Evolutionary conservation across 2,797 vertebrate genomes (phyloP).

Genomic region (Peromyscus aztecus): DNA sequence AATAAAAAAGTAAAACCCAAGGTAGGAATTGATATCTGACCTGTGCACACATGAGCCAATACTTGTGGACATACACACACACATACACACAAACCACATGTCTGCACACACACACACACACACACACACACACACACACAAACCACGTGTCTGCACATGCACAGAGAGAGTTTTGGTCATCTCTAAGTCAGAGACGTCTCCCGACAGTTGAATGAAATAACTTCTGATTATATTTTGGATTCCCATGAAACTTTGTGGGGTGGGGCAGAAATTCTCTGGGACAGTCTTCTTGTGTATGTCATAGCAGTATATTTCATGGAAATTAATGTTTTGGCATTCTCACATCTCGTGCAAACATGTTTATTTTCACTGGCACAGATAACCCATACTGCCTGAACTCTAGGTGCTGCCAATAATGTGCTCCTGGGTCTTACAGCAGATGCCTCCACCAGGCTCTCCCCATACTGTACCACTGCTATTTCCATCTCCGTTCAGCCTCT

Average conservation of each 20-base stretch:
- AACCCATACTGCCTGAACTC: background rate
- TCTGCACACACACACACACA: background rate
- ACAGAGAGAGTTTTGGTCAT: background rate
- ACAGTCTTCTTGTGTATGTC: background rate
- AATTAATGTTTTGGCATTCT: constrained; percentile 43
- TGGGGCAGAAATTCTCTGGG: background rate
- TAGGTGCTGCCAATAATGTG: background rate
- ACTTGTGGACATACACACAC: background rate
- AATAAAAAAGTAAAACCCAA: background rate
- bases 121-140: background rate
- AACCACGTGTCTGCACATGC: background rate
- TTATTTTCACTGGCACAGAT: constrained; percentile 36
- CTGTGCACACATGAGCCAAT: background rate
- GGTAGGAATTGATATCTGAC: background rate
- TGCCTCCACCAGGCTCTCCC: background rate
- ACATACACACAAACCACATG: too few species aligned
- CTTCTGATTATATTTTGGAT: constrained; percentile 18
- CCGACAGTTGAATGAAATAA: background rate
- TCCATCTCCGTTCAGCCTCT: background rate
- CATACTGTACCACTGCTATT: background rate
- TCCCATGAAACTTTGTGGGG: background rate
- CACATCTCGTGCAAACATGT: background rate
- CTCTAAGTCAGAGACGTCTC: background rate
- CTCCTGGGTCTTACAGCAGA: background rate
- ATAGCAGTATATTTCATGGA: constrained; percentile 36